Evolutionary conservation across 2,113 vertebrate species (phyloP).

Genomic region (Seriola quinqueradiata): DNA sequence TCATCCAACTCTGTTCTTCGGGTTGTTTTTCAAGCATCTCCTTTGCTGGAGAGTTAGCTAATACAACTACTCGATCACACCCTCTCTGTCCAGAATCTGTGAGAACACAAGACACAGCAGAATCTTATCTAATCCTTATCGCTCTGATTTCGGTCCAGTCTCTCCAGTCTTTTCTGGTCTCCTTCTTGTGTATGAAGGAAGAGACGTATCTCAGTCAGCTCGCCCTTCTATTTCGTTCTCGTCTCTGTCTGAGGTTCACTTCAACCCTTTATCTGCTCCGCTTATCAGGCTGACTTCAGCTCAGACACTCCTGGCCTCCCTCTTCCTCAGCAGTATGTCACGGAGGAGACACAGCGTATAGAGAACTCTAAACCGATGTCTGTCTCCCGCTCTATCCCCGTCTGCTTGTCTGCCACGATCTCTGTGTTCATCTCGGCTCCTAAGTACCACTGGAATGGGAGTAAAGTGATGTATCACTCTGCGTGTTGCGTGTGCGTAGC

Average conservation of each 20-base stretch:
- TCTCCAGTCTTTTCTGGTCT: constrained; percentile 11
- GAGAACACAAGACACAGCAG: constrained; percentile 38
- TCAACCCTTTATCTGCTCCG: constrained; percentile 61
- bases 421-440: constrained; percentile 27
- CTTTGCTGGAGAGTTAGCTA: not conserved
- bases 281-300: constrained; percentile 66
- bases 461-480: not conserved
- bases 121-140: constrained; percentile 48
- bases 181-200: constrained; percentile 31
- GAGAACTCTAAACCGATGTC: constrained; percentile 46
- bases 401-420: constrained; percentile 28
- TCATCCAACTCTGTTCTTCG: not conserved
- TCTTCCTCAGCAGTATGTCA: constrained; percentile 45
- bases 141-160: constrained; percentile 18
- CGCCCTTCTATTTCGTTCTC: constrained; percentile 37
- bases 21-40: not conserved
- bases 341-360: constrained; percentile 50
- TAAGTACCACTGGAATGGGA: constrained; percentile 6
- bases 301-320: constrained; percentile 64
- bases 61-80: not conserved
- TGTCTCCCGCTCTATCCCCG: constrained; percentile 32
- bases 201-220: constrained; percentile 47
- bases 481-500: not conserved
- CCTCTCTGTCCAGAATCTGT: constrained; percentile 2
- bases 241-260: constrained; percentile 55